A percentile compares a stretch with the other conserved stretches of the same genome.
phyloP scores from a whole-genome alignment of 2,797 vertebrate species.

The Betta splendens region DNA sequence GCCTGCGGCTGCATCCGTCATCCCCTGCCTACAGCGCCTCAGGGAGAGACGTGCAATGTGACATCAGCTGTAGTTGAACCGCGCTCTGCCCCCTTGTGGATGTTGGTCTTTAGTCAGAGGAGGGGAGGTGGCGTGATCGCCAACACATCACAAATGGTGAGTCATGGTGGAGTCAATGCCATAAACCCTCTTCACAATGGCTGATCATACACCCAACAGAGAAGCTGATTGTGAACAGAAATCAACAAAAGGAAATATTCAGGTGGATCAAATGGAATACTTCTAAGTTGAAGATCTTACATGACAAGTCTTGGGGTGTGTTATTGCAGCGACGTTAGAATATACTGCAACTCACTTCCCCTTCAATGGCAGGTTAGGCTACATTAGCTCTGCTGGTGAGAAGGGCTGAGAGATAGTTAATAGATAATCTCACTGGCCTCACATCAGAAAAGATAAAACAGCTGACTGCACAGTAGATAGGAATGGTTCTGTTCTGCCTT shows the following conservation, averaged over 20 bases:
- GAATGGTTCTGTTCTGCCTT: background rate
- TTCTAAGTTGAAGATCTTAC: background rate
- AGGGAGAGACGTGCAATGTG: conserved; percentile 41
- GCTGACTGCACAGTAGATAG: conserved; percentile 43
- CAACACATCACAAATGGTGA: conserved; percentile 22
- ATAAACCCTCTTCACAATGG: background rate
- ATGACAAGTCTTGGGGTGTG: background rate
- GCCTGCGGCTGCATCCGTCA: conserved; percentile 29
- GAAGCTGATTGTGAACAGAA: conserved; percentile 10
- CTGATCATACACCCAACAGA: too few relatives aligned
- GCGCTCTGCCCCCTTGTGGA: conserved; percentile 81
- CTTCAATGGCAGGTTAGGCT: conserved; percentile 20
- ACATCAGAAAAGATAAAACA: conserved; percentile 66
- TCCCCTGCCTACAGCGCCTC: conserved; percentile 30
- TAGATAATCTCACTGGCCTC: conserved; percentile 25
- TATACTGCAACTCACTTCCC: conserved; percentile 7
- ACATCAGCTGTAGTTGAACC: conserved; percentile 64
- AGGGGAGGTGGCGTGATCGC: conserved; percentile 12
- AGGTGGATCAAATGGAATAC: background rate
- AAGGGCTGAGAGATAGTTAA: conserved; percentile 39
- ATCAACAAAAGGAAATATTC: conserved; percentile 5
- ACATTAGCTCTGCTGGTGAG: conserved; percentile 47
- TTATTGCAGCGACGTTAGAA: background rate
- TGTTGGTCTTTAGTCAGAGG: conserved; percentile 36
- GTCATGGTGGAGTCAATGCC: conserved; percentile 26